Conservation (phyloP, 2,113 vertebrate genomes). For the Mellivora capensis region DNA sequence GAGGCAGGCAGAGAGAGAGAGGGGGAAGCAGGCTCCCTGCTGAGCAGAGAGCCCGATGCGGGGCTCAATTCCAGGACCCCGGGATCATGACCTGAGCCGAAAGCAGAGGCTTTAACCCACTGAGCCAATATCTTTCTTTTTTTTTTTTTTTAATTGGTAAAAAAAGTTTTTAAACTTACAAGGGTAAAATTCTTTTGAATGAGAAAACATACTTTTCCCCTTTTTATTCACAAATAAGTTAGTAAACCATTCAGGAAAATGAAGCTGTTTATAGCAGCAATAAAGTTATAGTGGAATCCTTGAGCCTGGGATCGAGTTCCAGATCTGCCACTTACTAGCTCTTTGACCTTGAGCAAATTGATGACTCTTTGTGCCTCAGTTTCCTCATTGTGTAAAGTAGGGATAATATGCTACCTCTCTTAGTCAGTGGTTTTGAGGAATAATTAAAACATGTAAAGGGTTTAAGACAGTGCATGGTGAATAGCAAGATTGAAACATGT, state of each 20-base stretch:
- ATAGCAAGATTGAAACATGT: not conserved
- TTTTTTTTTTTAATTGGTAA: not conserved
- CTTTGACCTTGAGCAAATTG: not conserved
- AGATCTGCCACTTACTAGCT: not conserved
- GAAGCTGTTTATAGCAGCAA: not conserved
- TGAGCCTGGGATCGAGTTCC: not conserved
- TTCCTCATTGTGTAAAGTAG: not conserved
- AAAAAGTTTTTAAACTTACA: not conserved
- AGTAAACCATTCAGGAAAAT: not conserved
- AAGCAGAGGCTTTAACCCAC: no score
- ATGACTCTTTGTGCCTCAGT: not conserved
- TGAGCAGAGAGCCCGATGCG: no score
- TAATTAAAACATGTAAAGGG: not conserved
- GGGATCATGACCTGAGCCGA: no score
- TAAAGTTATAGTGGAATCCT: not conserved
- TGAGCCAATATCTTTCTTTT: no score
- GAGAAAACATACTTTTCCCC: not conserved
- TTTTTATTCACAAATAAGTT: not conserved
- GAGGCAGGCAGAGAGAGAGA: no score
- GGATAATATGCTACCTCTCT: not conserved
- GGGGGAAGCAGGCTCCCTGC: no score
- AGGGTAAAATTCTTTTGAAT: constrained; percentile 30
- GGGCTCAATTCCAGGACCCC: no score
- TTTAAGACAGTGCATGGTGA: not conserved
- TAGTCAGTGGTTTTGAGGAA: not conserved